Conservation (phyloP, 2,888 invertebrate species). For the Alviniconcha strummeri region DNA sequence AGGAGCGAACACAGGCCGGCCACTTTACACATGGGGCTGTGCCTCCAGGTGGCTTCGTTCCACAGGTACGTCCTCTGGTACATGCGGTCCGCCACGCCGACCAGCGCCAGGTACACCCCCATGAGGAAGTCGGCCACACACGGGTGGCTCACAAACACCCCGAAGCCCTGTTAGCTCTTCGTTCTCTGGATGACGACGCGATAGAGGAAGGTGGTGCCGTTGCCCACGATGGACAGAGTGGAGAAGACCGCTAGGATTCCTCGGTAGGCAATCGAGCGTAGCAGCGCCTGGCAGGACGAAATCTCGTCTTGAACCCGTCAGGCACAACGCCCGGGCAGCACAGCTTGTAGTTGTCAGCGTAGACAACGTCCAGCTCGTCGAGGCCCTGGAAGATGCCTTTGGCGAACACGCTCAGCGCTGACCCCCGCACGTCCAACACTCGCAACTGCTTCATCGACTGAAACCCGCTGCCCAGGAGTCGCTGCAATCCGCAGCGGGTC, state of each 20-base stretch:
- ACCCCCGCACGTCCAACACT: not conserved
- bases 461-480: not conserved
- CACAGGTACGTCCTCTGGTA: too few species aligned
- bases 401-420: not conserved
- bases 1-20: too few species aligned
- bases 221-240: conserved; percentile 6
- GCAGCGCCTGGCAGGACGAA: conserved; percentile 16
- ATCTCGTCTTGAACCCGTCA: not conserved
- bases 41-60: too few species aligned
- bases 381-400: conserved; percentile 13
- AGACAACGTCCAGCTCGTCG: not conserved
- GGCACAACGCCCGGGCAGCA: conserved; percentile 22
- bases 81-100: too few species aligned
- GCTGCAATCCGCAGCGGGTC: too few species aligned
- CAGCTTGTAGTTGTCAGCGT: conserved; percentile 29
- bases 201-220: not conserved
- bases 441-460: not conserved
- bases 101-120: too few species aligned
- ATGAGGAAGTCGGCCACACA: too few species aligned
- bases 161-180: too few species aligned
- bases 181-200: not conserved
- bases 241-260: not conserved
- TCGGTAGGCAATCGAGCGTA: conserved; percentile 7
- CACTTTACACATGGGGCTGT: too few species aligned
- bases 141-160: too few species aligned